Base-by-base conservation (phyloP, 2,888 invertebrate genomes). In the Apotomis turbidana region DNA sequence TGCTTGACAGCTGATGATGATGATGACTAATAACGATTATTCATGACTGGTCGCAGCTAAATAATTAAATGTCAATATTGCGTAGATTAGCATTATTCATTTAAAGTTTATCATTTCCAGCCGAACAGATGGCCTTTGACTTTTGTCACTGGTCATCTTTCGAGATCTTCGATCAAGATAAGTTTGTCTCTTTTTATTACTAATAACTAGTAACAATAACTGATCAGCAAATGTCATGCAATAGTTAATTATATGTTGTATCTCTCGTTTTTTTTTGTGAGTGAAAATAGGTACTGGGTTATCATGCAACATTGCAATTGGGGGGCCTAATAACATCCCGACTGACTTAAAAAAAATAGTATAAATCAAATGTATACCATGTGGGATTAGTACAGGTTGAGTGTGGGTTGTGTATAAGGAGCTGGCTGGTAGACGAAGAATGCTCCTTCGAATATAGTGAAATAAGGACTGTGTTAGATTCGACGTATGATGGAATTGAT, bases 41-140 rank as follows among this genome's bases (percentile, higher is more conserved):
- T 27, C 15, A 60, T 55, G n/a, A 66, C 51, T 60, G 38, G 38
- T 55, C 60, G 46, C 13, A 36, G 49, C n/a, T 70, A 70, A n/a
- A n/a, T n/a, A n/a, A 58, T 60, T 64, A 67, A 61, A 71, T 49
- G 49, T 55, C 52, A 62, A 71, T 58, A 52, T 57, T 15, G 15
- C 13, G n/a, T 12, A 12, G 41, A 67, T 71, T 64, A 46, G 13
- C 51, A 62, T 62, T 67, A 62, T 68, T 71, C 44, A 61, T 71
- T 9, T 57, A 58, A 57, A 44, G 57, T 71, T 61, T 44, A 71
- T 44, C 44, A 71, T 62, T 36, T 61, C n/a, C 15, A 13, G 41
- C 41, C 36, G 49, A 58, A 55, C 71, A 67, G 61, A 15, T 68
- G 71, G 67, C 71, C 71, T 71, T 62, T 71, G 71, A 51, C 52